Evolutionary conservation across 2,113 vertebrate species (phyloP).

Genomic region (Mormoops blainvillei): DNA sequence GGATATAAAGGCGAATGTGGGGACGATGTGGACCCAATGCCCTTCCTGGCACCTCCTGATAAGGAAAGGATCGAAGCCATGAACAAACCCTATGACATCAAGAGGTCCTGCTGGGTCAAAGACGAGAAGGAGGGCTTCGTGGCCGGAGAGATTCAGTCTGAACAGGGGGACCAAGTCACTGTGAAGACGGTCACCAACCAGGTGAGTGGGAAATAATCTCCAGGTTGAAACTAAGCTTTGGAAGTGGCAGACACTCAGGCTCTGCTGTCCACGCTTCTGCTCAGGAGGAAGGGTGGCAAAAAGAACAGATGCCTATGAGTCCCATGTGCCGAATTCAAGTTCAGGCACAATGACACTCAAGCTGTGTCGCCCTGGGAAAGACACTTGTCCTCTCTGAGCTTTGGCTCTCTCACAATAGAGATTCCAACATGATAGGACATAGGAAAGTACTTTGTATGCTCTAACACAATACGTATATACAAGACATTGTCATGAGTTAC

Average conservation of each 20-base stretch:
- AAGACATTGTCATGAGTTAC: not conserved
- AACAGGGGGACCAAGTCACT: slow-evolving; percentile 51
- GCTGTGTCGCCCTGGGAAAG: not conserved
- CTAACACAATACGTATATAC: not conserved
- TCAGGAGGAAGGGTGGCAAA: not conserved
- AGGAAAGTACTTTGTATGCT: not conserved
- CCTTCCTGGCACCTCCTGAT: slow-evolving; percentile 43
- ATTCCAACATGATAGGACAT: not conserved
- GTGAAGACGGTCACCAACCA: slow-evolving; percentile 48
- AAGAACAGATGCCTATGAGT: not conserved
- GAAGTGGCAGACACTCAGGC: not conserved
- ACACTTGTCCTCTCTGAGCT: not conserved
- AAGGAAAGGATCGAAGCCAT: slow-evolving; percentile 52
- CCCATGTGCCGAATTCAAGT: not conserved
- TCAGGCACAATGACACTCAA: not conserved
- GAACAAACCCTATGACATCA: slow-evolving; percentile 63
- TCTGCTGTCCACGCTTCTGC: not conserved
- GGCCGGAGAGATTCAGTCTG: slow-evolving; percentile 60
- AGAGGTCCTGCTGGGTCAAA: slow-evolving; percentile 64
- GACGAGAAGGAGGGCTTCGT: slow-evolving; percentile 58
- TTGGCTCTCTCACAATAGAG: not conserved
- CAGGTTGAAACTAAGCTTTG: not conserved
- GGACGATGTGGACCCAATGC: slow-evolving; percentile 48
- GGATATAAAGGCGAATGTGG: slow-evolving; percentile 49
- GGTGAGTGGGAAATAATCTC: not conserved